phyloP scores from a whole-genome alignment of 1,140 invertebrate species.

The Eupristina koningsbergeri region DNA sequence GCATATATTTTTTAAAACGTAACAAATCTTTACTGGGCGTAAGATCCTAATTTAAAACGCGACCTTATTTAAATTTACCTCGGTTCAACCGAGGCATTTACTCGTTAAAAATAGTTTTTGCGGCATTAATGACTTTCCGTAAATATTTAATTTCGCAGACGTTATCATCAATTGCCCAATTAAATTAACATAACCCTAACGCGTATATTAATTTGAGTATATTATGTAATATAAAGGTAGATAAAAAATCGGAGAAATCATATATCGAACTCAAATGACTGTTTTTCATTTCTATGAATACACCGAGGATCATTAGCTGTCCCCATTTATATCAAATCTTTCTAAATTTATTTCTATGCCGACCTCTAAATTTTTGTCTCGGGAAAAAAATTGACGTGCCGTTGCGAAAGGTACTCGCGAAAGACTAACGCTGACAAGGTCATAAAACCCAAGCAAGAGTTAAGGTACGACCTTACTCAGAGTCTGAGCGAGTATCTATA shows the following conservation, averaged over 20 bases:
- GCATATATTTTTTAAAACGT: background rate
- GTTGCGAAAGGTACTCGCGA: conserved; percentile 20
- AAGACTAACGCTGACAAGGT: conserved; percentile 25
- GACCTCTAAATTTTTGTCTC: conserved; percentile 24
- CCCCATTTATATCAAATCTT: conserved; percentile 6
- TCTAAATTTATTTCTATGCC: background rate
- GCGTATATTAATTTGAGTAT: background rate
- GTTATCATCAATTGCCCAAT: background rate
- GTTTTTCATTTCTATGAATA: background rate
- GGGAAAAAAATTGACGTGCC: background rate
- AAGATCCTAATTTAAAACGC: background rate
- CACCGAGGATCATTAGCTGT: background rate
- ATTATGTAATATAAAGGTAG: background rate
- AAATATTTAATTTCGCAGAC: background rate
- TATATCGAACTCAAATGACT: background rate
- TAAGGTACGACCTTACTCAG: background rate
- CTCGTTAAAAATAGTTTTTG: background rate
- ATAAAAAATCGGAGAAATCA: background rate
- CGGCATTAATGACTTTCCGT: background rate
- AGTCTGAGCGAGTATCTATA: conserved; percentile 26
- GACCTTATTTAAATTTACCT: background rate
- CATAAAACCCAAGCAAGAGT: conserved; percentile 7
- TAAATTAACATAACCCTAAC: background rate
- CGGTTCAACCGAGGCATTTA: background rate
- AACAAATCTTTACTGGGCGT: background rate